Base-by-base conservation (phyloP, 1,140 invertebrate species). In the Hyposmocoma kahamanoa region DNA sequence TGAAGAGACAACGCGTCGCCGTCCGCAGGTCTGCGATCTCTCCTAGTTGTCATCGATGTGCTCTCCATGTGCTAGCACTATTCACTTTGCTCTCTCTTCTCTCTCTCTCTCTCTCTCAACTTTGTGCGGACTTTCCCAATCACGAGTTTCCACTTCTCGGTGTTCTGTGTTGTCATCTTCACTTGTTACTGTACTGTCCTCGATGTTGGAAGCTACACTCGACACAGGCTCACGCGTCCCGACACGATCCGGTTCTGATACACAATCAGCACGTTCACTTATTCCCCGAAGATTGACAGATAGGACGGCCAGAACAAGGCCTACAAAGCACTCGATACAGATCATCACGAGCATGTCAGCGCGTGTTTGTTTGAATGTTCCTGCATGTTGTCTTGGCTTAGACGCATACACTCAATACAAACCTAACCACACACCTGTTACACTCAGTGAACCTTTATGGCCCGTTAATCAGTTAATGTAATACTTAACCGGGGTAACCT, bases 1-100 rank as follows among this genome's bases (percentile, higher is more conserved):
- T 59, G 88, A 89, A 63, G 87, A 88, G 51, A 67, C 83, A 45
- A 59, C 78, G 68, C 75, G 73, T 38, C 79, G 79, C 66, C 74
- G 78, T 55, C 84, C 80, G 62, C 87, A 90, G 86, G 86, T 87
- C 84, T 84, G 83, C 65, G 77, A 72, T 80, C 68, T 74, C 71
- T 73, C n/a, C 62, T 79, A 72, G 55, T 65, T 82, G 75, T 72
- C 76, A 76, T 84, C 81, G 78, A 81, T 84, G 81, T 82, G 72
- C 75, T 84, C 78, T 80, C 70, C 70, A 77, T 80, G 75, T 82
- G 80, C 75, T 77, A 70, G 72, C 80, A 79, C 77, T 72, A 60
- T 58, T 77, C 78, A 77, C 79, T 82, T 59, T 83, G 72, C 77
- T 82, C 68, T 82, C 64, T 47, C 42, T 32, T 20, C 21, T 21